Percentiles rank a stretch among this genome's conserved stretches.
Conservation (phyloP, 2,888 invertebrate genomes). For the Spilarctia lutea region DNA sequence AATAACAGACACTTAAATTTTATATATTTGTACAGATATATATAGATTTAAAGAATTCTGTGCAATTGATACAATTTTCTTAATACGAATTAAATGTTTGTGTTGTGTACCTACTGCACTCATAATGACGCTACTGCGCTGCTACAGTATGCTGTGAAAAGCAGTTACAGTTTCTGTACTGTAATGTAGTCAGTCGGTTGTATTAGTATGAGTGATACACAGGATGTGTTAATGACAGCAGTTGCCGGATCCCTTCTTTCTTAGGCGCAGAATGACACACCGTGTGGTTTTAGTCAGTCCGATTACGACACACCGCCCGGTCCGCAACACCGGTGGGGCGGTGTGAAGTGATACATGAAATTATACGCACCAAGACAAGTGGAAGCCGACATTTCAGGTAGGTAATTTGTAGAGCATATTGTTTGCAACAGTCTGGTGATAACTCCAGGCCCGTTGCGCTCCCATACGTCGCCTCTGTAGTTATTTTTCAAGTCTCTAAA, state of each 20-base stretch:
- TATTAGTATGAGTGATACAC: neutral
- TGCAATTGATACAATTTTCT: neutral
- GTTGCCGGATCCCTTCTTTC: too few species aligned
- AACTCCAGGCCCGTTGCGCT: constrained; percentile 88
- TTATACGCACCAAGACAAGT: constrained; percentile 39
- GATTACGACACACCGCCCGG: too few species aligned
- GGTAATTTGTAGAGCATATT: constrained; percentile 70
- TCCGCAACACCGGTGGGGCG: too few species aligned
- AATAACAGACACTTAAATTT: too few species aligned
- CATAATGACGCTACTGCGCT: neutral
- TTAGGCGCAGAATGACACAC: too few species aligned
- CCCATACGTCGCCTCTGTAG: constrained; percentile 86
- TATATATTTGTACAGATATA: too few species aligned
- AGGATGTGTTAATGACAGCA: too few species aligned
- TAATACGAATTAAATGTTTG: neutral
- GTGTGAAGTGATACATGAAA: neutral
- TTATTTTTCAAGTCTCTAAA: constrained; percentile 74
- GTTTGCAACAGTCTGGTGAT: constrained; percentile 87
- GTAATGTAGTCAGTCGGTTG: too few species aligned
- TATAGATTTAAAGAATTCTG: neutral
- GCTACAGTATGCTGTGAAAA: too few species aligned
- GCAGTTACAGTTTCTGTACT: neutral
- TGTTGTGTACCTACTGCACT: neutral
- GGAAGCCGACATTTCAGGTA: constrained; percentile 28
- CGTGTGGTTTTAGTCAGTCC: too few species aligned